Evolutionary conservation across 1,140 invertebrate genomes (phyloP).

Genomic region (Penaeus chinensis): DNA sequence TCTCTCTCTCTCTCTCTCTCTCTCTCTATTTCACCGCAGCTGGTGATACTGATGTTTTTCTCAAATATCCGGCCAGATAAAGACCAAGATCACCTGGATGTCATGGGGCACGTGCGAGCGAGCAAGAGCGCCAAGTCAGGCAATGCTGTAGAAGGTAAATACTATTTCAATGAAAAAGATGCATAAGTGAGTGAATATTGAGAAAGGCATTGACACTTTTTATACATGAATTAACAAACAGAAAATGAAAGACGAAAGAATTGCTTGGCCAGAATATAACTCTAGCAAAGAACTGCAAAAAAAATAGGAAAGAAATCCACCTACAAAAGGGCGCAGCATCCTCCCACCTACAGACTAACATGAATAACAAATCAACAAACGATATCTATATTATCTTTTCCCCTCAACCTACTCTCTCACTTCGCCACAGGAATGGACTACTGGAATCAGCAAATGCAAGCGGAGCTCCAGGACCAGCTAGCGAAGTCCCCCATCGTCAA

Average conservation of each 20-base stretch:
- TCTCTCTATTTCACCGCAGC: background rate
- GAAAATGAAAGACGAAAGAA: background rate
- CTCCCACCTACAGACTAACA: background rate
- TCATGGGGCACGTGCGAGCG: background rate
- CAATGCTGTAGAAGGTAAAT: background rate
- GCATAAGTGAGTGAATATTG: background rate
- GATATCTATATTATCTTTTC: too few species aligned
- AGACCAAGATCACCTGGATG: constrained; percentile 10
- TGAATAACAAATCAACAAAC: background rate
- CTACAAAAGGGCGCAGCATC: background rate
- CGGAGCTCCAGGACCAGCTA: constrained; percentile 51
- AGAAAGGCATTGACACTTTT: too few species aligned
- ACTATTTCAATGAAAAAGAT: too few species aligned
- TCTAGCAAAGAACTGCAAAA: background rate
- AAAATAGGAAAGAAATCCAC: background rate
- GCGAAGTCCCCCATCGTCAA: constrained; percentile 29
- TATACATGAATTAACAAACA: too few species aligned
- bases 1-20: background rate
- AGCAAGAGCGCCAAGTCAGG: background rate
- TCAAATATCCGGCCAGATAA: constrained; percentile 4
- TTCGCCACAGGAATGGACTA: constrained; percentile 41
- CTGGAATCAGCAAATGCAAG: constrained; percentile 51
- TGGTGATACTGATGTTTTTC: background rate
- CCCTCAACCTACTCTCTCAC: too few species aligned
- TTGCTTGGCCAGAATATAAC: background rate